phyloP scores from a whole-genome alignment of 2,888 invertebrate genomes.

The Lithophane semibrunnea region DNA sequence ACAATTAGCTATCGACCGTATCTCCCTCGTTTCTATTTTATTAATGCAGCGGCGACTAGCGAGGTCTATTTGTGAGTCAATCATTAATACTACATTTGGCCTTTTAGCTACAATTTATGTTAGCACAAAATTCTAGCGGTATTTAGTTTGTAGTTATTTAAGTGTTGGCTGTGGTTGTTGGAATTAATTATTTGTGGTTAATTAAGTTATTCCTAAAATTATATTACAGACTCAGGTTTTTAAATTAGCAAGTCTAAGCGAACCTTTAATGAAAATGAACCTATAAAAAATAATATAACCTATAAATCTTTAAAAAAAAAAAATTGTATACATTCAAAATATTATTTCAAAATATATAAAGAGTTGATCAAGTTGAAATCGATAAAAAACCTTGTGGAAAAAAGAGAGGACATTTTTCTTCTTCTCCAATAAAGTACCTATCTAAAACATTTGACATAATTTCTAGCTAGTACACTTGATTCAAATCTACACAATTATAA shows the following conservation, averaged over 20 bases:
- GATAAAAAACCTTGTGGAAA: background rate
- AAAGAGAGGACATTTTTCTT: background rate
- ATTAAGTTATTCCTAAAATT: background rate
- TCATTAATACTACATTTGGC: slow-evolving; percentile 31
- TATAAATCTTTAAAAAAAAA: too few relatives aligned
- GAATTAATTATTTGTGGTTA: background rate
- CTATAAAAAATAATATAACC: too few relatives aligned
- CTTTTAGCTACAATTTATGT: slow-evolving; percentile 32
- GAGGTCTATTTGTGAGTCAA: slow-evolving; percentile 43
- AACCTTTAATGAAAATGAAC: too few relatives aligned
- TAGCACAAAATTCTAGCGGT: background rate
- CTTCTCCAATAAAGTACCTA: background rate
- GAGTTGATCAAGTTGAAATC: background rate
- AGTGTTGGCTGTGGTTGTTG: background rate
- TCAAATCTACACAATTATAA: too few relatives aligned
- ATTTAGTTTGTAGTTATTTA: slow-evolving; percentile 2
- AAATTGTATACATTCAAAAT: background rate
- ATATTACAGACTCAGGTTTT: background rate
- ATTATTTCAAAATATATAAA: background rate
- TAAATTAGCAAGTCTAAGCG: background rate
- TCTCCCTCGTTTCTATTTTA: slow-evolving; percentile 22
- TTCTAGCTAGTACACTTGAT: background rate
- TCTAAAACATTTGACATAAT: background rate
- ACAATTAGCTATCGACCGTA: slow-evolving; percentile 26
- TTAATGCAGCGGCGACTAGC: slow-evolving; percentile 38